phyloP scores from a whole-genome alignment of 2,113 vertebrate genomes.

The Menura novaehollandiae region DNA sequence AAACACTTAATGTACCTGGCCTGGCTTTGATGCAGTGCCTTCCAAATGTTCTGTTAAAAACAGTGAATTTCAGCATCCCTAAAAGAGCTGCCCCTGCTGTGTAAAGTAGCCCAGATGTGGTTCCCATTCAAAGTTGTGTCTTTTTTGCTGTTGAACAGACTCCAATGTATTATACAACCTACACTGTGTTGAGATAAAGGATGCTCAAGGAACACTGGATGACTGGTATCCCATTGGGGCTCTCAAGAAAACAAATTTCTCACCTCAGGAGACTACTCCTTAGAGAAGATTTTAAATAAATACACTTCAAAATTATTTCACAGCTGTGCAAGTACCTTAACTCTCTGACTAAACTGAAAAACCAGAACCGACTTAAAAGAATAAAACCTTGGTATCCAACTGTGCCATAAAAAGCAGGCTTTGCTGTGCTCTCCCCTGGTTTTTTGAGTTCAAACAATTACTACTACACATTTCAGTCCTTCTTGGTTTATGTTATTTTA shows the following conservation, averaged over 20 bases:
- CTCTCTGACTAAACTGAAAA: not conserved
- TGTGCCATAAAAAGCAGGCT: not conserved
- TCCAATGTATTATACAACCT: not conserved
- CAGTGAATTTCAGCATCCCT: not conserved
- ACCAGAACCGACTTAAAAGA: not conserved
- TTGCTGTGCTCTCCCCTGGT: not conserved
- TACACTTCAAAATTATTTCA: not conserved
- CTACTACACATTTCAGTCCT: not conserved
- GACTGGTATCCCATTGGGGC: not conserved
- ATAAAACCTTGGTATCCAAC: not conserved
- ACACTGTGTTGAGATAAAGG: not conserved
- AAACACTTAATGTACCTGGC: not conserved
- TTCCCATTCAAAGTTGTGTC: not conserved
- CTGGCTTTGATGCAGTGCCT: not conserved
- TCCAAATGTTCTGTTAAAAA: not conserved
- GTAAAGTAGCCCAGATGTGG: not conserved
- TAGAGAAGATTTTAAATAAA: not conserved
- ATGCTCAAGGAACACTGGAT: not conserved
- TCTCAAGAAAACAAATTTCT: not conserved
- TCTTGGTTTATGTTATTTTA: not conserved
- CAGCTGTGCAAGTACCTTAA: not conserved
- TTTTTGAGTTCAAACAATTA: not conserved
- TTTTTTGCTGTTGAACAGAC: not conserved
- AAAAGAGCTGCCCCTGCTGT: not conserved
- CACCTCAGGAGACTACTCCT: not conserved